Base-by-base conservation (phyloP, 2,797 vertebrate genomes). In the Enteromius radiatus region DNA sequence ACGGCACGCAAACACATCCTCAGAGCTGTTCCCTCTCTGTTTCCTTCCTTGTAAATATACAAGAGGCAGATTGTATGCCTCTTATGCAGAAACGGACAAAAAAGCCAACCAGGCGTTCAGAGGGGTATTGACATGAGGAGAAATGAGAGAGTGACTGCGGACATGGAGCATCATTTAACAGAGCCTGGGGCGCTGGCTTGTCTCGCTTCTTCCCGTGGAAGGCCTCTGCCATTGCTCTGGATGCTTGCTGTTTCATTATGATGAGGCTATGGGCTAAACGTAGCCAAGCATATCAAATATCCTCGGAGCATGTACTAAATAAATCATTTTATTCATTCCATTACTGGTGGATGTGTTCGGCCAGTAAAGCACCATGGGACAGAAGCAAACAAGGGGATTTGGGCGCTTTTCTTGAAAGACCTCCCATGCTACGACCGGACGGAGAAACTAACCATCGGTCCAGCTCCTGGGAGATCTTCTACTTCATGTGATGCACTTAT, bases 261-360 rank as follows among this genome's bases (percentile, higher is more conserved):
- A 94, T 88, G 92, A 93, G 91, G 91, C 93, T 93, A 92, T 88
- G 92, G 93, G 93, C 93, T 93, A 94, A 93, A 94, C 52, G 92
- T 94, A 93, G 91, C 92, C 93, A 92, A 94, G 93, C 94, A 94
- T 93, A 92, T 93, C 93, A 94, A 94, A 95, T 94, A 94, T 94
- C 92, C 92, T 92, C 90, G 90, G 91, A 94, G 93, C 91, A 90
- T 86, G 87, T 87, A 91, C 91, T 94, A 94, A 95, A 95, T 94
- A 95, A 95, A 94, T 95, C 87, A 94, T 95, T 94, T 93, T 92
- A 91, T 92, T 93, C 92, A 92, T 94, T 93, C 93, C 91, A 91
- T 94, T 92, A 92, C 91, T 84, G 88, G 90, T 89, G 91, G 88
- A 93, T 94, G 91, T 92, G 90, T 89, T 90, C 90, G 85, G 47